Base-by-base conservation (phyloP, 2,113 vertebrate genomes). In the Phrynosoma platyrhinos region DNA sequence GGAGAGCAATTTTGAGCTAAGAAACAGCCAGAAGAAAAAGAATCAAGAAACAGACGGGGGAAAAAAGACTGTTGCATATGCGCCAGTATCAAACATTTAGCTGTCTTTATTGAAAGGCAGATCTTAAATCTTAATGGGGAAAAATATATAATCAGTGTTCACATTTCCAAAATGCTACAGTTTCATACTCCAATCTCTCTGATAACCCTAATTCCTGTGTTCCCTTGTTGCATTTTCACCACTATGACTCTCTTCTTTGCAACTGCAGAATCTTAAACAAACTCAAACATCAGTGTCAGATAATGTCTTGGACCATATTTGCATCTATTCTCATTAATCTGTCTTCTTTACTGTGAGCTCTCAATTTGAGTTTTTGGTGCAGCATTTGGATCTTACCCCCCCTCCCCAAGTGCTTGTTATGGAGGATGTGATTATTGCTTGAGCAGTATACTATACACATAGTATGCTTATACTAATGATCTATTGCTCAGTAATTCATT, bases 391-490 rank as follows among this genome's bases (percentile, higher is more conserved):
- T 36, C 16, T 53, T 55, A 55, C 14, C 55, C 55, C 55, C 10
- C 55, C 55, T 9, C 53, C 53, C 53, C 53, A 55, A 58, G 10
- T 58, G 55, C 55, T 58, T 58, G 10, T 40, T 40, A 80, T 72
- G 52, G 78, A 8, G 78, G 23, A 47, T 72, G 71, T 69, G 53
- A 18, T 9, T 18, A 12, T 27, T 72, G 36, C 27, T 27, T 55
- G 12, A 23, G 42, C 8, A n/a, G 27, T 69, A 83, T 18, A 47
- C 58, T 40, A 36, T 21, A 77, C 20, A 6, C 32, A 64, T 32
- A 7, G 71, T n/a, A n/a, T 42, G 32, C 40, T 36, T 87, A 72
- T 36, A 9, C 82, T 58, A 83, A 90, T 92, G 32, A 80, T 52
- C 52, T 7, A 69, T 86, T 58, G 72, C 58, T 2, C n/a, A 0